Evolutionary conservation across 2,797 vertebrate genomes (phyloP).

Genomic region (Hapalemur alaotrensis): DNA sequence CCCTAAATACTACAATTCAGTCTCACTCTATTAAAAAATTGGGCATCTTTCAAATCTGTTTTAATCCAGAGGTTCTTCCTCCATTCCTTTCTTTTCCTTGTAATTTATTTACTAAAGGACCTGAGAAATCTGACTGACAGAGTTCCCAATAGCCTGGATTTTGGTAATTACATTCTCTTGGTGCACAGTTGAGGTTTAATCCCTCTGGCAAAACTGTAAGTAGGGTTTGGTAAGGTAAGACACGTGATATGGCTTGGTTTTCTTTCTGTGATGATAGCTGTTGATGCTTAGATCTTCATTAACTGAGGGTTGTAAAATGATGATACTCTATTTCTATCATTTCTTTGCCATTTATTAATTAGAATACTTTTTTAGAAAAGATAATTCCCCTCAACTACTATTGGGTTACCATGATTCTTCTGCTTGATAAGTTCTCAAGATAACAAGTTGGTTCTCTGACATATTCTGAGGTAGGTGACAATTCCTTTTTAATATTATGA

Average conservation of each 20-base stretch:
- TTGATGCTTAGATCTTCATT: background rate
- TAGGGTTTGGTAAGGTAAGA: background rate
- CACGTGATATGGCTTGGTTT: background rate
- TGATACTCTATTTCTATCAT: background rate
- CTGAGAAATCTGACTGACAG: background rate
- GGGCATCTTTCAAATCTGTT: background rate
- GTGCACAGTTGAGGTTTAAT: background rate
- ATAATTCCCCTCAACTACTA: background rate
- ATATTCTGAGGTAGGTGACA: background rate
- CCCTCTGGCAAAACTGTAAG: background rate
- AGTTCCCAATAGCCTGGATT: background rate
- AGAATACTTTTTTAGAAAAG: background rate
- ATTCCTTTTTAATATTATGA: background rate
- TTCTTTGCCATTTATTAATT: background rate
- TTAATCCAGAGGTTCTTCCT: background rate
- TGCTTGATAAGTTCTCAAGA: background rate
- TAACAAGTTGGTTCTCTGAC: background rate
- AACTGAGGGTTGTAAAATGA: background rate
- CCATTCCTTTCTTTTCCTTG: background rate
- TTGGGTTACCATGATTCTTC: background rate
- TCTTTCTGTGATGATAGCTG: background rate
- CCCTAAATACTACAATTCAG: background rate
- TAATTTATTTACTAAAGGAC: constrained; percentile 24
- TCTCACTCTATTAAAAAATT: background rate
- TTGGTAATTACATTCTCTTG: background rate